These are phyloP conservation scores for Brachirus orientalis DNA, from an alignment of 2,113 vertebrate genomes.

Conservation along the genomic window DNA sequence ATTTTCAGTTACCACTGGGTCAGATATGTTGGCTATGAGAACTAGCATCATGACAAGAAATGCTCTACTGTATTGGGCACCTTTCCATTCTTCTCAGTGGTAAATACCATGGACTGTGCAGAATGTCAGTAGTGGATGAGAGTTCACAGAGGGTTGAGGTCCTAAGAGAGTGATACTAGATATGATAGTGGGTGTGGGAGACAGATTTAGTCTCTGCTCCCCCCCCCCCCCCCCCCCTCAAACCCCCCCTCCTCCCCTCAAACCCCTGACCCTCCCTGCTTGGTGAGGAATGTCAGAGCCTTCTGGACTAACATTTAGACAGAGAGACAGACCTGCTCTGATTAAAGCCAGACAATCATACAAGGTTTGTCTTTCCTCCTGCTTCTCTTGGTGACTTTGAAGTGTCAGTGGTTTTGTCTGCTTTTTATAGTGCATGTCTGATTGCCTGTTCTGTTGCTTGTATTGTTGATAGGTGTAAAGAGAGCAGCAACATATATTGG, in stretches of 20 bases:
- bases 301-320: slow-evolving; percentile 33
- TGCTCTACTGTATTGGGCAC: slow-evolving; percentile 16
- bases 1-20: not conserved
- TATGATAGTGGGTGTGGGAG: slow-evolving; percentile 58
- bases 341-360: slow-evolving; percentile 41
- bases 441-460: not conserved
- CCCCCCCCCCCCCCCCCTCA: slow-evolving; percentile 6
- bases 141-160: slow-evolving; percentile 56
- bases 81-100: slow-evolving; percentile 10
- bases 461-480: slow-evolving; percentile 1
- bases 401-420: slow-evolving; percentile 4
- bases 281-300: slow-evolving; percentile 60
- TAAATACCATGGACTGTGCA: slow-evolving; percentile 26
- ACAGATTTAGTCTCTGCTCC: slow-evolving; percentile 74
- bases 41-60: slow-evolving; percentile 1
- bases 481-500: not conserved
- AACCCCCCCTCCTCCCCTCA: slow-evolving; percentile 10
- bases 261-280: slow-evolving; percentile 24
- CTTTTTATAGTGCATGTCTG: slow-evolving; percentile 19
- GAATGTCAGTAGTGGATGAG: slow-evolving; percentile 20
- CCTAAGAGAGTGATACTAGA: slow-evolving; percentile 59
- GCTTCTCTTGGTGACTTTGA: slow-evolving; percentile 14
- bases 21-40: slow-evolving; percentile 4
- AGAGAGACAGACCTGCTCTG: slow-evolving; percentile 46
- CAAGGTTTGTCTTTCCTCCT: slow-evolving; percentile 56